Conservation (phyloP, 1,140 invertebrate genomes). For the Fopius arisanus region DNA sequence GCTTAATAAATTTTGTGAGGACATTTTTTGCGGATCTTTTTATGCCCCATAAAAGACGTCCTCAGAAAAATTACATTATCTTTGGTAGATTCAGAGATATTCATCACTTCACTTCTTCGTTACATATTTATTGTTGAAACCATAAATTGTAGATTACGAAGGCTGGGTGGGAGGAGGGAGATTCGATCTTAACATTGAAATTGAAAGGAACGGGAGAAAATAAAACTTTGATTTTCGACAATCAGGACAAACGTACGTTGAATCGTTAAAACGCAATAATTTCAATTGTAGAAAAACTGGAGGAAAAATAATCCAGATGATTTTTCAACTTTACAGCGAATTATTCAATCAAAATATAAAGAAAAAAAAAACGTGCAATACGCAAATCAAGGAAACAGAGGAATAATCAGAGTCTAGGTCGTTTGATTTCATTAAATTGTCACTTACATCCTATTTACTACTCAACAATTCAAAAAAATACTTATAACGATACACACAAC, state of each 20-base stretch:
- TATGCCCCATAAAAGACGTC: no score
- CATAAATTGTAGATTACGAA: neutral
- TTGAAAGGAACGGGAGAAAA: no score
- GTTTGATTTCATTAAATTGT: constrained; percentile 12
- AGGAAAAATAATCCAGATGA: neutral
- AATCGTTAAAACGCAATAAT: no score
- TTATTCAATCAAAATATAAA: neutral
- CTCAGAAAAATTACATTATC: no score
- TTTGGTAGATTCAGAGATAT: no score
- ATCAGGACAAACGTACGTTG: no score
- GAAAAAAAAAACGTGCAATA: neutral
- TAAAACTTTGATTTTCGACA: no score
- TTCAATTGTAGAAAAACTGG: neutral
- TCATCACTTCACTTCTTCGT: no score
- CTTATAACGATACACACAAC: constrained; percentile 65
- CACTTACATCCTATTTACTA: constrained; percentile 49
- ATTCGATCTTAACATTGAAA: neutral
- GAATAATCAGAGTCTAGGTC: neutral
- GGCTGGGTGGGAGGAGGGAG: neutral
- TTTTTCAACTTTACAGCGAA: neutral
- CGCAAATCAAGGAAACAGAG: neutral
- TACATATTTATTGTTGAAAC: no score
- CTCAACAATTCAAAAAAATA: constrained; percentile 64
- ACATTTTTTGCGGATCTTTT: no score
- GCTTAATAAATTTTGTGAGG: no score